Evolutionary conservation across 1,140 invertebrate species (phyloP).

Genomic region (Diuraphis noxia): DNA sequence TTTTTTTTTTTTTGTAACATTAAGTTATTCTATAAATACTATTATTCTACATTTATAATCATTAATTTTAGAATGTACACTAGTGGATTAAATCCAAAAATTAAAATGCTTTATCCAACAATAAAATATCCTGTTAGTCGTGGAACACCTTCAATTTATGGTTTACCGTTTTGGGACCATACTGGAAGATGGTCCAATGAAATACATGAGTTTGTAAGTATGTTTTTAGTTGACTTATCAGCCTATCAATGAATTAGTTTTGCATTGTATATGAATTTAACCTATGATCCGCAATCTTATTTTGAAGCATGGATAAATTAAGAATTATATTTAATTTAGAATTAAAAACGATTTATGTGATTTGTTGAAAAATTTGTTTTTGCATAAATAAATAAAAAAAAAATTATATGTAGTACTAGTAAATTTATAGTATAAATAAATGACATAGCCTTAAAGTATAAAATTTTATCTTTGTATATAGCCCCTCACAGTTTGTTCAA

Average conservation of each 20-base stretch:
- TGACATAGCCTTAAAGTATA: too few relatives aligned
- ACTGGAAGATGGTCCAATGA: conserved; percentile 58
- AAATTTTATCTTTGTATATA: too few relatives aligned
- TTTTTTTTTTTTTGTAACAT: not conserved
- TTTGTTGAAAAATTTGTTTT: too few relatives aligned
- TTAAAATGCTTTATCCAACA: conserved; percentile 64
- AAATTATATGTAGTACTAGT: too few relatives aligned
- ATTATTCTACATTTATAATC: not conserved
- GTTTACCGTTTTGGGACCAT: conserved; percentile 76
- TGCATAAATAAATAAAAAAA: too few relatives aligned
- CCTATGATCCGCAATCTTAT: too few relatives aligned
- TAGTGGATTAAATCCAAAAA: not conserved
- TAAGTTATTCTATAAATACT: not conserved
- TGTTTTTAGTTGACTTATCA: rapidly evolving
- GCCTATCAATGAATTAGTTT: not conserved
- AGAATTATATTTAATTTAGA: too few relatives aligned
- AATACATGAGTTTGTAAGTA: not conserved
- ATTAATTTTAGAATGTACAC: conserved; percentile 3
- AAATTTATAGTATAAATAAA: too few relatives aligned
- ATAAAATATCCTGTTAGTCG: conserved; percentile 74
- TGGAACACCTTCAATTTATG: conserved; percentile 73
- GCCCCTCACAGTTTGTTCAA: too few relatives aligned
- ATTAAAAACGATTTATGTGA: too few relatives aligned
- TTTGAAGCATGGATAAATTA: too few relatives aligned
- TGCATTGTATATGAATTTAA: too few relatives aligned